phyloP scores from a whole-genome alignment of 2,113 vertebrate species.

The Cyanoramphus novaezelandiae region DNA sequence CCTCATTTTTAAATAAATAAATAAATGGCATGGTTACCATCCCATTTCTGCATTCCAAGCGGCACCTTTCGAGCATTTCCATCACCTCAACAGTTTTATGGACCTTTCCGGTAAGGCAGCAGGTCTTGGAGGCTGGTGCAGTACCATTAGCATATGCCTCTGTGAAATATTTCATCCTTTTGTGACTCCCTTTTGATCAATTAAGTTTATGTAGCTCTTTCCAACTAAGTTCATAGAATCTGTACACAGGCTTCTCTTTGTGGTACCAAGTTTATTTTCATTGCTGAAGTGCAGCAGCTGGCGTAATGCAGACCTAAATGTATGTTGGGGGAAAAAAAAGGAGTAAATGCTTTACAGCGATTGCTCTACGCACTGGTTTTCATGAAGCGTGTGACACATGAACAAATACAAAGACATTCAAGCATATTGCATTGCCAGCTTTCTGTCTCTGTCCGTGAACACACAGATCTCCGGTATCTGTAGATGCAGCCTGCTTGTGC shows the following conservation, averaged over 20 bases:
- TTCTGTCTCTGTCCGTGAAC: not conserved
- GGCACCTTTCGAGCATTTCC: not conserved
- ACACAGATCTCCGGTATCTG: not conserved
- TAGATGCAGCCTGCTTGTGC: not conserved
- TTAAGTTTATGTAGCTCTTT: constrained; percentile 39
- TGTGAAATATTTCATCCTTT: constrained; percentile 47
- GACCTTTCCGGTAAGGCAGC: constrained; percentile 29
- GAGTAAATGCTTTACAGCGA: not conserved
- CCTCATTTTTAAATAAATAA: constrained; percentile 13
- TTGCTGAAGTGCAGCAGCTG: constrained; percentile 37
- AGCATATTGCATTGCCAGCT: not conserved
- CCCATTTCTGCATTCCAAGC: not conserved
- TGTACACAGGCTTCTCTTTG: constrained; percentile 23
- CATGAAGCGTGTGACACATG: not conserved
- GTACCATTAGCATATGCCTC: constrained; percentile 57
- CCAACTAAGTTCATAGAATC: constrained; percentile 16
- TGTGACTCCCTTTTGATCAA: constrained; percentile 66
- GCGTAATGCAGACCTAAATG: not conserved
- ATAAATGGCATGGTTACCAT: not conserved
- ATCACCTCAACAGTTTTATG: constrained; percentile 56
- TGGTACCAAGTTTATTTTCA: constrained; percentile 36
- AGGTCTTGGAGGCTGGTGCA: constrained; percentile 28
- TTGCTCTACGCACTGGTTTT: not conserved
- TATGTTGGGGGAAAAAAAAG: not conserved
- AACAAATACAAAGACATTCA: not conserved